Base-by-base conservation (phyloP, 2,113 vertebrate genomes). In the Dasyprocta punctata region DNA sequence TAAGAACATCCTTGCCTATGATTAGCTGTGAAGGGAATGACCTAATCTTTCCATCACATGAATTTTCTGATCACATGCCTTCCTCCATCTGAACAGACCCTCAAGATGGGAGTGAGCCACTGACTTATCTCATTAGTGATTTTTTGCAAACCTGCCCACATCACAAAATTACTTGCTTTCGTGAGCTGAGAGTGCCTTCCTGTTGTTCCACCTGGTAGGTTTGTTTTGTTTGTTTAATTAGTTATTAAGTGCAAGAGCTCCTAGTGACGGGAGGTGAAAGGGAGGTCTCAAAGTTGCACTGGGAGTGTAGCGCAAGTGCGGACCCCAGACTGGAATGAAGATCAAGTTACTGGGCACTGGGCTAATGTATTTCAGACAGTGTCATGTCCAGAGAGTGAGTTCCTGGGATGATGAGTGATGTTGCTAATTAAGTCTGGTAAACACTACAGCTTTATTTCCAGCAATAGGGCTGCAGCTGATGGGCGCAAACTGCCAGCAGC, bases 151-250 rank as follows among this genome's bases (percentile, higher is more conserved):
- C 94, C 94, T 95, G 96, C 98, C 96, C 83, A 95, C 95, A 93
- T 90, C 12, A 89, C 94, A 92, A 98, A 98, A 98, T 98, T 98
- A 96, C 97, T 98, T 98, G 96, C 96, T 97, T 98, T 98, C 96
- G 96, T 97, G 97, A 97, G 94, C 97, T 3, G 63, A 67, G 96
- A 94, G 96, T 94, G 97, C 92, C 61, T 98, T 97, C 98, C 95
- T 96, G 73, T 94, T 89, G 95, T 97, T 98, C 97, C 98, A 98
- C 98, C 98, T 98, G 98, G 97, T 96, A 94, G 92, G 93, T 98
- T 98, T 97, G 97, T 98, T 98, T 98, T 98, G 89, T 98, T 98
- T 98, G 97, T 97, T 78, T 98, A 98, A 98, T 98, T 98, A 98
- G 95, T 90, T 98, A 97, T 98, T 98, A 98, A 98, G 98, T 98